phyloP scores from a whole-genome alignment of 2,113 vertebrate genomes.

The Emydura subglobosa region DNA sequence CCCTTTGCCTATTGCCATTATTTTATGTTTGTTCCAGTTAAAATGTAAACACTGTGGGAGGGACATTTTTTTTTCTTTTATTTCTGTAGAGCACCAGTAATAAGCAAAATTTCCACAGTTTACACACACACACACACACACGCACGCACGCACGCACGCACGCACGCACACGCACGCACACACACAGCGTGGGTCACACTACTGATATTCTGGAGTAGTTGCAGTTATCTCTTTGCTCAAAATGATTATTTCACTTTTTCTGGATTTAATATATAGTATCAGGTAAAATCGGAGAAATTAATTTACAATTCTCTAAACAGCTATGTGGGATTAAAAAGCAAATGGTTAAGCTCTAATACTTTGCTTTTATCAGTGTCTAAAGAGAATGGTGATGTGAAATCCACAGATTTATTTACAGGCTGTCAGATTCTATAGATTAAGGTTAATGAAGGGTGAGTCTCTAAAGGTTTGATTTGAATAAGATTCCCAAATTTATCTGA shows the following conservation, averaged over 20 bases:
- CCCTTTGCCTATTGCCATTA: neutral
- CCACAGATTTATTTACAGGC: neutral
- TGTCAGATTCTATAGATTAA: neutral
- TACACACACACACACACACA: neutral
- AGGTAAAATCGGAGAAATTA: neutral
- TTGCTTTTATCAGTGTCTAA: neutral
- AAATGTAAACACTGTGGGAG: neutral
- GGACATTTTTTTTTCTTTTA: neutral
- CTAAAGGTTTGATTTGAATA: neutral
- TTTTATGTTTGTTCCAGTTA: neutral
- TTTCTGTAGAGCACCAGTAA: neutral
- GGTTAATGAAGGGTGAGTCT: neutral
- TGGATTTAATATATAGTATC: neutral
- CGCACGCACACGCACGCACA: too few relatives aligned
- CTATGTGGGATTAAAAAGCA: neutral
- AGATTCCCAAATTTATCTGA: neutral
- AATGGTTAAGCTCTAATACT: neutral
- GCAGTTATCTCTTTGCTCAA: neutral
- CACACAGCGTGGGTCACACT: neutral
- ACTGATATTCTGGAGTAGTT: neutral
- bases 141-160: too few relatives aligned
- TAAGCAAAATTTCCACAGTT: neutral
- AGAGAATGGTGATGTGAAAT: neutral
- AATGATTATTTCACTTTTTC: neutral
- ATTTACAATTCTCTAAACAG: neutral